These are phyloP conservation scores for Nomia melanderi DNA, from an alignment of 1,140 invertebrate genomes.

Conservation along the genomic window DNA sequence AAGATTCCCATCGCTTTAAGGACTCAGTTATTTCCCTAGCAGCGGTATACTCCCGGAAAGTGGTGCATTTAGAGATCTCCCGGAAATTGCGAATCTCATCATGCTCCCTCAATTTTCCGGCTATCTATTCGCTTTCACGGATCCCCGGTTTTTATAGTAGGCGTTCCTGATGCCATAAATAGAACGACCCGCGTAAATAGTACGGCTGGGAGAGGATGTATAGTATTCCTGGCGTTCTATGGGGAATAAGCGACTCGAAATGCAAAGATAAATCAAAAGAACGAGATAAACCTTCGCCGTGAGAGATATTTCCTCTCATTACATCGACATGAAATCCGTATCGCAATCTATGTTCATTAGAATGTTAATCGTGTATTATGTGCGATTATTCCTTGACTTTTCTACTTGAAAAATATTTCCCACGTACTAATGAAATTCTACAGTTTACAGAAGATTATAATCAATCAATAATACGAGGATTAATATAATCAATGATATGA, in stretches of 20 bases:
- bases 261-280: neutral
- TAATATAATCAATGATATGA: too few species aligned
- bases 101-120: neutral
- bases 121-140: neutral
- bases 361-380: too few species aligned
- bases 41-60: neutral
- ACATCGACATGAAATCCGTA: too few species aligned
- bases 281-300: too few species aligned
- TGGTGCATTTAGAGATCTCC: neutral
- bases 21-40: neutral
- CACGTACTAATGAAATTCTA: too few species aligned
- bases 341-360: too few species aligned
- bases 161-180: neutral
- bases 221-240: neutral
- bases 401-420: too few species aligned
- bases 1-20: neutral
- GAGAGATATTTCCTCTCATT: too few species aligned
- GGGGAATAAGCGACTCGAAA: neutral
- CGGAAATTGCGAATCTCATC: neutral
- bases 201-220: neutral
- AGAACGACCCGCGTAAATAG: neutral
- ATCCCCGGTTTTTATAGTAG: neutral
- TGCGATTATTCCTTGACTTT: too few species aligned
- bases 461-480: too few species aligned
- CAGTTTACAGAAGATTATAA: too few species aligned